Conservation (phyloP, 2,888 invertebrate genomes). For the Dione vanillae region DNA sequence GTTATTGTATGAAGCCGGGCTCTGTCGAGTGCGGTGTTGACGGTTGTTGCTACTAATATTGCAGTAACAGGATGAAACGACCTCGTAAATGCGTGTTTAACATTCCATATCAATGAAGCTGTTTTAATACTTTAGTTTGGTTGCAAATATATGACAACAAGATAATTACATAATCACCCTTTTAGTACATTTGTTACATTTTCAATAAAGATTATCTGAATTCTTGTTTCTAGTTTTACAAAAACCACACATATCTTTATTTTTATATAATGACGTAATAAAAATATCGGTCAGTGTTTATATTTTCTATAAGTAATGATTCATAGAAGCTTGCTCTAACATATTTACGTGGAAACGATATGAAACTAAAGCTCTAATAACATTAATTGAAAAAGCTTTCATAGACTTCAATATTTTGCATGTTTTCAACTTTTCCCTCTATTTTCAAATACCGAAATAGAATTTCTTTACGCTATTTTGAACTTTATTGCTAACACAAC, state of each 20-base stretch:
- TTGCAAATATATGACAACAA: not conserved
- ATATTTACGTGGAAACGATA: not conserved
- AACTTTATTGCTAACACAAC: not conserved
- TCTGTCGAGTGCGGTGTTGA: not conserved
- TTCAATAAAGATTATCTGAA: too few relatives aligned
- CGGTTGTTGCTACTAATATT: not conserved
- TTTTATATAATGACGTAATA: too few relatives aligned
- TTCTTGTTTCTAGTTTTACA: too few relatives aligned
- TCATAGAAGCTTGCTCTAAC: not conserved
- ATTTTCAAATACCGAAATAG: conserved; percentile 1
- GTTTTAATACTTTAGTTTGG: not conserved
- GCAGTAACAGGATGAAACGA: not conserved
- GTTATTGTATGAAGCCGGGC: conserved; percentile 1
- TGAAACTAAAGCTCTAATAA: conserved; percentile 2
- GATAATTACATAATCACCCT: too few relatives aligned
- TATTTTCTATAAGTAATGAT: too few relatives aligned
- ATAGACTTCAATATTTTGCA: not conserved
- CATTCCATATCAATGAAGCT: not conserved
- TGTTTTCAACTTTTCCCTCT: not conserved
- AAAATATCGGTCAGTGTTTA: too few relatives aligned
- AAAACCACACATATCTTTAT: too few relatives aligned
- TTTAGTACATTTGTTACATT: too few relatives aligned
- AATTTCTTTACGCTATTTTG: not conserved
- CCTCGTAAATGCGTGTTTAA: not conserved
- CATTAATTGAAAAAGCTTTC: conserved; percentile 5